Base-by-base conservation (phyloP, 2,113 vertebrate species). In the Maccullochella peelii region DNA sequence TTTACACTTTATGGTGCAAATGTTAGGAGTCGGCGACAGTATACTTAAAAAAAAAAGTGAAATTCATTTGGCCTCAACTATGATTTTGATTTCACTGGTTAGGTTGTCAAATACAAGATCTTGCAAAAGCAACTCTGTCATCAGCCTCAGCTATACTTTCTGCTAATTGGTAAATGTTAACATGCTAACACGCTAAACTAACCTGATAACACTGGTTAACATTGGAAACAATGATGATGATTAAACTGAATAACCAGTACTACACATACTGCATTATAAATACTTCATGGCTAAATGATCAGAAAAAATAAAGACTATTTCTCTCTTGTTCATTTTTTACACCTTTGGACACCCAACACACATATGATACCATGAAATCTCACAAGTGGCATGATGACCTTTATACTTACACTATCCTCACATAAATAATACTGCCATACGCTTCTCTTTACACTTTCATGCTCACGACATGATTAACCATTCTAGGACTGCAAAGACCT, bases 1-100 rank as follows among this genome's bases (percentile, higher is more conserved):
- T 85, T 86, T 59, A 72, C 55, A 72, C 66, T 90, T 80, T 16
- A 27, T 69, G 20, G 23, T 66, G 42, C 30, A 52, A 57, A 38
- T 77, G 36, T 80, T n/a, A 38, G 8, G 10, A 68, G 1, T 36
- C 5, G 20, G 8, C 40, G 38, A 47, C 40, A 36, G 47, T 52
- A 8, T 42, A 6, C 1, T 21, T 5, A 2, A n/a, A 8, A 52
- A 42, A 62, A 14, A 23, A 49, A 30, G 49, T 1, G 2, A 36
- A 14, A 75, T 25, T 50, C 30, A 65, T 49, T 33, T 1, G 10
- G 27, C 15, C 16, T 67, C 42, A 18, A 20, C 3, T 10, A 9
- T 58, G 23, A 58, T 42, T 73, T 42, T 47, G n/a, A 67, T 44
- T 44, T 59, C 58, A 4, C 30, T 61, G 58, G 3, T 61, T 8